These are phyloP conservation scores for Myotis davidii DNA, from an alignment of 2,113 vertebrate species.

Conservation along the genomic window DNA sequence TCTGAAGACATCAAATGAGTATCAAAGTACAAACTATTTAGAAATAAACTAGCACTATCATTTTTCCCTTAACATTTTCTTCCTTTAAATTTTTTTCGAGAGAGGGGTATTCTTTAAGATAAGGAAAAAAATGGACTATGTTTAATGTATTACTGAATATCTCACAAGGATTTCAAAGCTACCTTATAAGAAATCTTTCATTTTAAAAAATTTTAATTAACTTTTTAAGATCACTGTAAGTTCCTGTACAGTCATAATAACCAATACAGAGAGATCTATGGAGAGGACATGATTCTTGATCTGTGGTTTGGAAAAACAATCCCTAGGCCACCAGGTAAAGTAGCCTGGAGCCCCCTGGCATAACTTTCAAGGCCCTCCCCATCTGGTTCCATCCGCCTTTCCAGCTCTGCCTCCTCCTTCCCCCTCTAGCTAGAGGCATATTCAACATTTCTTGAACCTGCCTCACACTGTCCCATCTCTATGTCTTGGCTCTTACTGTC, in stretches of 20 bases:
- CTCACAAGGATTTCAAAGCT: conserved; percentile 46
- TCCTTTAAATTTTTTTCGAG: background rate
- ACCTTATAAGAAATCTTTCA: background rate
- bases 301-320: conserved; percentile 27
- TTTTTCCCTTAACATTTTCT: conserved; percentile 38
- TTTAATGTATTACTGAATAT: background rate
- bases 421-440: background rate
- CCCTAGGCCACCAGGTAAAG: background rate
- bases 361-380: background rate
- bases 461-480: background rate
- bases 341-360: background rate
- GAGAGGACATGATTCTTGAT: background rate
- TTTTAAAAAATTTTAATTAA: background rate
- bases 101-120: conserved; percentile 9
- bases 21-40: conserved; percentile 27
- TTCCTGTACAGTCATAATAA: background rate
- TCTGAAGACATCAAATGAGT: conserved; percentile 23
- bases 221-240: background rate
- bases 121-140: background rate
- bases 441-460: background rate
- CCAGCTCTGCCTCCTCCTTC: background rate
- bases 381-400: background rate
- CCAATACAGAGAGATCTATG: background rate
- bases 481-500: background rate
- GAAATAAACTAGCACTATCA: conserved; percentile 24